Evolutionary conservation across 1,140 invertebrate genomes (phyloP), one percentile per base, ranked within the genome.

Genomic region (Littorina saxatilis): DNA sequence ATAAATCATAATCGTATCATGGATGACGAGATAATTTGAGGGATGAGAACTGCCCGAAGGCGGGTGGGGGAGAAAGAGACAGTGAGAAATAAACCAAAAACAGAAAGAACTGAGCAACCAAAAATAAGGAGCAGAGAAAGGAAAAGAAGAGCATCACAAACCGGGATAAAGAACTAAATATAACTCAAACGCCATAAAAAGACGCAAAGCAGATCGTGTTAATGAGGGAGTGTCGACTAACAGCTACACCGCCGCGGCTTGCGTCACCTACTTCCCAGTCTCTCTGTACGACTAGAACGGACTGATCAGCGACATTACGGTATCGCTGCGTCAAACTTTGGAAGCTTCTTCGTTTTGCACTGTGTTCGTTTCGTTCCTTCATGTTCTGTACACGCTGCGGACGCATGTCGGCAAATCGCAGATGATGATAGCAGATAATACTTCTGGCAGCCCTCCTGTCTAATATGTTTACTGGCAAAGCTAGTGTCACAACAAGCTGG

Each of bases 111-210:
- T 66, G 29, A 52, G 9, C 40, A 50, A 52, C 72, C 47, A 47
- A 74, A 50, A n/a, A n/a, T 15, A 52, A 50, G 40, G 39, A n/a
- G 72, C 47, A 52, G 72, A 74, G 72, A 74, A 74, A 74, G 72
- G 72, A 52, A 52, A 52, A 4, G 72, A 52, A 52, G 17, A 74
- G 50, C 58, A 63, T 13, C n/a, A 74, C 27, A 74, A n/a, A 40
- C 3, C 15, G 43, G 37, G 37, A 74, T 39, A 0, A 68, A 50
- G 29, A 74, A 50, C 40, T 72, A 37, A 72, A 76, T 55, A 55
- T 9, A 29, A 76, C 37, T 37, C 35, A 76, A 37, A 76, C 35
- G 5, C 15, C 11, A 23, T 13, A 68, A 9, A 39, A 68, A 68
- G 35, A 17, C 66, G 66, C 32, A 39, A 32, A 68, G 66, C 66